Evolutionary conservation across 2,113 vertebrate species (phyloP), one percentile per base, ranked within the genome.

Genomic region (Falcunculus frontatus): DNA sequence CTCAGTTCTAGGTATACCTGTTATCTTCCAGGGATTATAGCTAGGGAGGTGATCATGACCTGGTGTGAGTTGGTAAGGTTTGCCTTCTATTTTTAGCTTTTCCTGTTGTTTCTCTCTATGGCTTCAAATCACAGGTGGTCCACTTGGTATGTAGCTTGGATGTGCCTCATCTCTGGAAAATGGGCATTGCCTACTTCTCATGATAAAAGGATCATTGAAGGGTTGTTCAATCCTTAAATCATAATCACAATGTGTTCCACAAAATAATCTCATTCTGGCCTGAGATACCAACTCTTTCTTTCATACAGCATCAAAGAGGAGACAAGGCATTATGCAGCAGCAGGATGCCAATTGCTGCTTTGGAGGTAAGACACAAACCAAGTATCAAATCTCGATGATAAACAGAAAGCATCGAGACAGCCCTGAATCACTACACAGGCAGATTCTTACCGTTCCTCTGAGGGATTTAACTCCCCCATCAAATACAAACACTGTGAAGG

Each of bases 181-280:
- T 1, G 16, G 46, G 41, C 25, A 30, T 59, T 0, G 0, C 44
- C 16, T 65, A 44, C 25, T 47, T 29, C 56, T n/a, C 16, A 7
- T 27, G 32, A 9, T 68, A 52, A 63, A 89, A 87, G 26, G 32
- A 59, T 64, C 35, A 6, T 37, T 63, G 70, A 55, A 79, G 39
- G 30, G 52, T 21, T 82, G 21, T 68, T 82, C 49, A 76, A 39
- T 44, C 49, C 26, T 85, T 33, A 75, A 39, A 65, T 73, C 35
- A 17, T 35, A 35, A 65, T 62, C 2, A 2, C 49, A 16, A 73
- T 46, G 65, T 63, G 10, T 68, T 70, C 52, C 25, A 42, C 42
- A 67, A 82, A 89, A 84, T 11, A 67, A 68, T 93, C 33, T 72
- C 4, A 3, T 57, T 87, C 77, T 87, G 60, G 63, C 23, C 33